Evolutionary conservation across 2,888 invertebrate genomes (phyloP), one percentile per base, ranked within the genome.

Genomic region (Netelia virgata): DNA sequence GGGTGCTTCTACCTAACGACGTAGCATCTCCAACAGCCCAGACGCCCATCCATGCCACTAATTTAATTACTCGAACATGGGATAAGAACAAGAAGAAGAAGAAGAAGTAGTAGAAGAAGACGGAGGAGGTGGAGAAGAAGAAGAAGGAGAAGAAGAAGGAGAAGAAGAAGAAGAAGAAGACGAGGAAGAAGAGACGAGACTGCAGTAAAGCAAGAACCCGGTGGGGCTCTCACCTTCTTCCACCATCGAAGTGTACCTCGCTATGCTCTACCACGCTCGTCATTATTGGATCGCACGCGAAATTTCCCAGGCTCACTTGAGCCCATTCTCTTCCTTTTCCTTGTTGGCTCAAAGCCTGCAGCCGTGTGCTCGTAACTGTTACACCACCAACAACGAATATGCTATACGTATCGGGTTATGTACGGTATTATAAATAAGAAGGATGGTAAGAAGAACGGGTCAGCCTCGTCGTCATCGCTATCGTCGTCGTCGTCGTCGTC

Each of bases 231-330:
- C 75, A 53, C 76, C 72, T 72, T 53, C 57, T 63, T 73, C 81
- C 63, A 68, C 73, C 68, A 81, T 84, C 81, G 68, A 59, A 53
- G 70, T 55, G 66, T 66, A 68, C 72, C 59, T 59, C 41, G 68
- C 64, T 68, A 43, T 36, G 57, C 23, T 63, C 11, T 43, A 57
- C n/a, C 68, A 74, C 36, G 57, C 69, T 72, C 75, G 78, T 86
- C 80, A 84, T 86, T 86, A 85, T 77, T 82, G 82, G 87, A 84
- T 84, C 81, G 78, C 82, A 81, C 69, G 76, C 69, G 70, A 86
- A 87, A 87, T 85, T 87, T 87, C 87, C 87, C 87, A 87, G 86
- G 86, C 86, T 83, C 80, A 41, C 68, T 77, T 83, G 83, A 57
- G 68, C 82, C 63, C 81, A 55, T 81, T 81, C 81, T 77, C 68